Percentiles rank a stretch among this genome's conserved stretches.
Evolutionary conservation across 2,113 vertebrate species (phyloP).

Genomic region (Cheirogaleus medius): DNA sequence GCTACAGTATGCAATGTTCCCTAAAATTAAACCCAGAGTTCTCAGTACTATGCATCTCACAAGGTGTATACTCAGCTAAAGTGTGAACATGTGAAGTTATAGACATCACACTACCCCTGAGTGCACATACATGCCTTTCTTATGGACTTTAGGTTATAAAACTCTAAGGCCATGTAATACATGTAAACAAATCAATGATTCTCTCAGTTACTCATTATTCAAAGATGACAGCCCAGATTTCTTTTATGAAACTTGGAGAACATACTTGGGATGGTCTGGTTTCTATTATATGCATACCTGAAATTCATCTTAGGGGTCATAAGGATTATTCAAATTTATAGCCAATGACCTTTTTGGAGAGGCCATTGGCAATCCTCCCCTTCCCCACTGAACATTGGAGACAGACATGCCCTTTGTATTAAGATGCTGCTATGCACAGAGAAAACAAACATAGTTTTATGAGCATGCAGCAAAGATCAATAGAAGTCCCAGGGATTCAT

Average conservation of each 20-base stretch:
- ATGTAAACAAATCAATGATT: neutral
- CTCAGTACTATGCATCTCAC: neutral
- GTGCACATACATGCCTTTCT: neutral
- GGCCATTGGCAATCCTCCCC: neutral
- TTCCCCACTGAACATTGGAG: neutral
- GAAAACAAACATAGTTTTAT: neutral
- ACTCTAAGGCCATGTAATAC: neutral
- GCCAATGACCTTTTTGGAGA: neutral
- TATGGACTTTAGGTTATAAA: neutral
- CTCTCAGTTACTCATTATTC: neutral
- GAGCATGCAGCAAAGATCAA: neutral
- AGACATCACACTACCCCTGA: neutral
- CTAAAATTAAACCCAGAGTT: neutral
- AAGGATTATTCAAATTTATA: conserved; percentile 6
- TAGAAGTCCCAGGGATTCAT: neutral
- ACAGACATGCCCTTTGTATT: neutral
- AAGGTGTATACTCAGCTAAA: neutral
- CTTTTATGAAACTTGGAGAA: neutral
- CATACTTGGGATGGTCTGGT: neutral
- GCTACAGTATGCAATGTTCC: neutral
- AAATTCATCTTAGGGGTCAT: neutral
- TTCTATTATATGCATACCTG: conserved; percentile 6
- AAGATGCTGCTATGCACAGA: neutral
- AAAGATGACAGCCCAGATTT: neutral
- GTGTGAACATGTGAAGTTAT: neutral